Evolutionary conservation across 92 coral and sea anemone genomes (phyloP).

Genomic region (Isaurus tuberculatus): DNA sequence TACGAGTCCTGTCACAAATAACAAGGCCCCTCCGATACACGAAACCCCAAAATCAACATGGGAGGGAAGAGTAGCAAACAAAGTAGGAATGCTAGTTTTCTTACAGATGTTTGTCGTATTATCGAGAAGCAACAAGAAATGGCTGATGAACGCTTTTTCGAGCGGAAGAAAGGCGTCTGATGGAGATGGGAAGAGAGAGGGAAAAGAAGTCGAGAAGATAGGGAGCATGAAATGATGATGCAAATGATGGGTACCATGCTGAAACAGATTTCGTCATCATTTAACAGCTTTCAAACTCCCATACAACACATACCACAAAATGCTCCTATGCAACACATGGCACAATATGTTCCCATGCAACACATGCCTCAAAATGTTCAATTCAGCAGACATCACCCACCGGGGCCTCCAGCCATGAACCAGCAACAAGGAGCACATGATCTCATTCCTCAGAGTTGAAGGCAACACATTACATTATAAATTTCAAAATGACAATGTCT

Average conservation of each 20-base stretch:
- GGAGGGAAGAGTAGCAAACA: slow-evolving; percentile 32
- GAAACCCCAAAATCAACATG: slow-evolving; percentile 11
- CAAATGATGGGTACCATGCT: slow-evolving; percentile 32
- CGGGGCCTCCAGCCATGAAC: slow-evolving; percentile 20
- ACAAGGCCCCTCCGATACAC: slow-evolving; percentile 9
- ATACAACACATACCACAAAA: slow-evolving; percentile 22
- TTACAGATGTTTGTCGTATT: slow-evolving; percentile 17
- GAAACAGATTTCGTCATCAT: slow-evolving; percentile 24
- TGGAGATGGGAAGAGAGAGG: slow-evolving; percentile 15
- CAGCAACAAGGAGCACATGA: slow-evolving; percentile 28
- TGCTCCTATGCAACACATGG: not conserved
- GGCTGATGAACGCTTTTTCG: slow-evolving; percentile 28
- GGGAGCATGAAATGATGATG: slow-evolving; percentile 38
- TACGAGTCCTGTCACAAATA: slow-evolving; percentile 25
- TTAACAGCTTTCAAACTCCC: slow-evolving; percentile 23
- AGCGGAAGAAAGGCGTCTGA: slow-evolving; percentile 18
- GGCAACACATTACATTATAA: slow-evolving; percentile 29
- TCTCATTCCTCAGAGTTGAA: slow-evolving; percentile 21
- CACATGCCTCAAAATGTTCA: slow-evolving; percentile 27
- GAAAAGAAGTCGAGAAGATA: slow-evolving; percentile 26
- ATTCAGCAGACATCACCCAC: slow-evolving; percentile 23
- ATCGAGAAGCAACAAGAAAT: slow-evolving; percentile 34
- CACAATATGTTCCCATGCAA: slow-evolving; percentile 16
- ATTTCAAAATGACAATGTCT: slow-evolving; percentile 26
- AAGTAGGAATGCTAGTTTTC: slow-evolving; percentile 33